phyloP scores from a whole-genome alignment of 2,113 vertebrate genomes.

The Pollimyrus isidori region DNA sequence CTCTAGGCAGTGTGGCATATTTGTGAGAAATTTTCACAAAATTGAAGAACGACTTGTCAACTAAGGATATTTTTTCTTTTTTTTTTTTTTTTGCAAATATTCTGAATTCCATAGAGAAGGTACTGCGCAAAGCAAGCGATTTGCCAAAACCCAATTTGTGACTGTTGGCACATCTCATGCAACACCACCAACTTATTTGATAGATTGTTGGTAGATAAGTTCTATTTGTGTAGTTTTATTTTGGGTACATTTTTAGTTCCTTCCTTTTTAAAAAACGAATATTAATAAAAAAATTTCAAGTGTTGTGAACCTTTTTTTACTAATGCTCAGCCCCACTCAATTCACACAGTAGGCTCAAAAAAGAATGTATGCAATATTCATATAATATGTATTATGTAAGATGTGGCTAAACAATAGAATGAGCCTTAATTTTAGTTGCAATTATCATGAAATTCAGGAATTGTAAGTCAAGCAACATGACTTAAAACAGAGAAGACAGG shows the following conservation, averaged over 20 bases:
- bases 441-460: neutral
- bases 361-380: neutral
- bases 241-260: neutral
- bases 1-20: neutral
- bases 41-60: neutral
- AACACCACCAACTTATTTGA: neutral
- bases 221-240: neutral
- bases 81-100: too few species aligned
- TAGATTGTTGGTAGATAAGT: too few species aligned
- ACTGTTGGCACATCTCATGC: too few species aligned
- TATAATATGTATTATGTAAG: neutral
- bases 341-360: neutral
- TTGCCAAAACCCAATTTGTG: too few species aligned
- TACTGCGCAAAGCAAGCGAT: too few species aligned
- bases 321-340: neutral
- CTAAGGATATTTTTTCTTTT: neutral
- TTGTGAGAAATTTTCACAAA: neutral
- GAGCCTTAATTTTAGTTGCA: neutral
- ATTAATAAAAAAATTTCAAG: neutral
- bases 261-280: neutral
- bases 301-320: neutral
- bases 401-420: neutral
- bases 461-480: neutral
- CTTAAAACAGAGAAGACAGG: neutral
- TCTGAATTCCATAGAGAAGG: too few species aligned